Conservation (phyloP, 2,113 vertebrate species). For the Zosterops borbonicus region DNA sequence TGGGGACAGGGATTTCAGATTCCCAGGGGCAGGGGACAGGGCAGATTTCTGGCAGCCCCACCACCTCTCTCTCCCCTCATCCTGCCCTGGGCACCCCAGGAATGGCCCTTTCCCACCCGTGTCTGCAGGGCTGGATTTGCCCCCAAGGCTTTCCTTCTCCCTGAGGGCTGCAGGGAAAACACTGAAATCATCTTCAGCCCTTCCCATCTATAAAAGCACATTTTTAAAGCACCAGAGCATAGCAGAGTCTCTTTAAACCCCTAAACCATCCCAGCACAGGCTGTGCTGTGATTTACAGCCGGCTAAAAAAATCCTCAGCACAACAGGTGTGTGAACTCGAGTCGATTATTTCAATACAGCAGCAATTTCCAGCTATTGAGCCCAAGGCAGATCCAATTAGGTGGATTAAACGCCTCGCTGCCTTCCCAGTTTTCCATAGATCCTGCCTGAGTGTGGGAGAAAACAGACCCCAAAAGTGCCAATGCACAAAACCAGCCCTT, state of each 20-base stretch:
- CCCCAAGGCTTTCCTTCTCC: background rate
- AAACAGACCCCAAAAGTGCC: background rate
- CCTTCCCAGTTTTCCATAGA: background rate
- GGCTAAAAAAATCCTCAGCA: background rate
- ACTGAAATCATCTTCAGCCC: rapidly evolving
- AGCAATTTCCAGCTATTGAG: background rate
- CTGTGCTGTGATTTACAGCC: background rate
- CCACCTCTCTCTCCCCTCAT: rapidly evolving
- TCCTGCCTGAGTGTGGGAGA: rapidly evolving
- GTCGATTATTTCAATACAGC: background rate
- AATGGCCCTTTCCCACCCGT: rapidly evolving
- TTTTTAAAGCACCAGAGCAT: rapidly evolving
- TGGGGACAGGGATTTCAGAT: background rate
- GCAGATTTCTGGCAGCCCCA: background rate
- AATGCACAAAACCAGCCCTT: rapidly evolving
- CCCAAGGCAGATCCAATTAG: background rate
- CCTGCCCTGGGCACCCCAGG: background rate
- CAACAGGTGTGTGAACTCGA: background rate
- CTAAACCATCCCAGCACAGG: background rate
- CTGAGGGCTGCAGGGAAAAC: background rate
- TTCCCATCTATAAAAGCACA: background rate
- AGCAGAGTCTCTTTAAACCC: background rate
- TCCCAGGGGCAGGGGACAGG: background rate
- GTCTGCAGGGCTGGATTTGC: background rate
- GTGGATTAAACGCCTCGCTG: background rate